Percentiles rank a stretch among this genome's conserved stretches.
phyloP scores from a whole-genome alignment of 2,113 vertebrate species.

The Apaloderma vittatum region DNA sequence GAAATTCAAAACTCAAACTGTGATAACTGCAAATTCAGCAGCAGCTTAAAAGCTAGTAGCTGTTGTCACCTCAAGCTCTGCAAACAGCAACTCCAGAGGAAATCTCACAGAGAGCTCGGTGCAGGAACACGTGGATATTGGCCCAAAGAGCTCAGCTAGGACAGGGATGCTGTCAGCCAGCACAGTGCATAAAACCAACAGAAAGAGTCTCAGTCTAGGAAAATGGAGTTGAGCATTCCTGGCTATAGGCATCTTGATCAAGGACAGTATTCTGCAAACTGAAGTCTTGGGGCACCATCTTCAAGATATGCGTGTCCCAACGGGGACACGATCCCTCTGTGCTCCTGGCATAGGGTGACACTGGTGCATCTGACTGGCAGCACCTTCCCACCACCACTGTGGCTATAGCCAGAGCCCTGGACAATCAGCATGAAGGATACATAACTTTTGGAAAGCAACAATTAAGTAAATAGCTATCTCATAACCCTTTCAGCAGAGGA shows the following conservation, averaged over 20 bases:
- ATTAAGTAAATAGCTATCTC: not conserved
- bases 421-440: rapidly evolving
- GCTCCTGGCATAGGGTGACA: not conserved
- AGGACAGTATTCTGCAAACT: not conserved
- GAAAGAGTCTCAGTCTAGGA: not conserved
- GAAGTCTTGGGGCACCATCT: not conserved
- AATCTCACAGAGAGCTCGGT: not conserved
- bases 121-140: not conserved
- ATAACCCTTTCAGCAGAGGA: not conserved
- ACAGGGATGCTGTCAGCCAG: not conserved
- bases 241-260: not conserved
- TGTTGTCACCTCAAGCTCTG: not conserved
- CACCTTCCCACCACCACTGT: not conserved
- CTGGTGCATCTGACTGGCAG: not conserved
- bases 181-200: not conserved
- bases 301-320: not conserved
- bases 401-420: not conserved
- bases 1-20: not conserved
- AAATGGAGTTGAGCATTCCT: not conserved
- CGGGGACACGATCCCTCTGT: rapidly evolving
- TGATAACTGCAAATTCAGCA: not conserved
- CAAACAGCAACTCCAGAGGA: not conserved
- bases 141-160: not conserved
- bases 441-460: not conserved
- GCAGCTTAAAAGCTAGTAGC: not conserved